phyloP scores from a whole-genome alignment of 2,888 invertebrate genomes.

The Thera britannica region DNA sequence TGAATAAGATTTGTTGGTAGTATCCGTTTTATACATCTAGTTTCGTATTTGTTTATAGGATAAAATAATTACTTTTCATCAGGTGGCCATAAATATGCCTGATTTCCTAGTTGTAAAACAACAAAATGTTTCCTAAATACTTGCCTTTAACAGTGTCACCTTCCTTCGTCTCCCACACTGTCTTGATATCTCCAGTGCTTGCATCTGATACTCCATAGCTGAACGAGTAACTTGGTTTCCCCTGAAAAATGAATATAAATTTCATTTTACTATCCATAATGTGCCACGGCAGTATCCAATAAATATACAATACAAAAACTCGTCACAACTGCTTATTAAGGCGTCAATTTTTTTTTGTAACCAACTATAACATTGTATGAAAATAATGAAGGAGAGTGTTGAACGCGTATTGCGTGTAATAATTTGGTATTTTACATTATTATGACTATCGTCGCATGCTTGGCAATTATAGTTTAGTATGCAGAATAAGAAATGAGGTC shows the following conservation, averaged over 20 bases:
- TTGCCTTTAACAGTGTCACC: slow-evolving; percentile 85
- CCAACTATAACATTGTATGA: slow-evolving; percentile 53
- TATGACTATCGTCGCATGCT: slow-evolving; percentile 73
- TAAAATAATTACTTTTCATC: no score
- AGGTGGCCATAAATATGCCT: no score
- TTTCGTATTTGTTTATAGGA: no score
- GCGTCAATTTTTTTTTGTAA: slow-evolving; percentile 51
- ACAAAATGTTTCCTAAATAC: not conserved
- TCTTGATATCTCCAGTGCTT: slow-evolving; percentile 85
- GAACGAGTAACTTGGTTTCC: slow-evolving; percentile 84
- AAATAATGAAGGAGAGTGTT: slow-evolving; percentile 59
- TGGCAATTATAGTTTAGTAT: slow-evolving; percentile 67
- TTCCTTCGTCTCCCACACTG: slow-evolving; percentile 86
- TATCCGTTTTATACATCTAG: no score
- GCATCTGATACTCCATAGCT: slow-evolving; percentile 86
- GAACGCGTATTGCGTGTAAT: slow-evolving; percentile 70
- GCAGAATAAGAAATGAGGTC: slow-evolving; percentile 70
- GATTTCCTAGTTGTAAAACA: no score
- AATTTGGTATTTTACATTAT: slow-evolving; percentile 70
- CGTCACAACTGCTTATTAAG: slow-evolving; percentile 42
- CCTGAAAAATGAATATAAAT: slow-evolving; percentile 66
- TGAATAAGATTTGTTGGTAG: no score
- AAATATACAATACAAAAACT: slow-evolving; percentile 21
- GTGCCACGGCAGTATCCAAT: slow-evolving; percentile 10
- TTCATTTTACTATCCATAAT: not conserved